phyloP scores from a whole-genome alignment of 2,888 invertebrate species.

The Stenotaenia linearis region DNA sequence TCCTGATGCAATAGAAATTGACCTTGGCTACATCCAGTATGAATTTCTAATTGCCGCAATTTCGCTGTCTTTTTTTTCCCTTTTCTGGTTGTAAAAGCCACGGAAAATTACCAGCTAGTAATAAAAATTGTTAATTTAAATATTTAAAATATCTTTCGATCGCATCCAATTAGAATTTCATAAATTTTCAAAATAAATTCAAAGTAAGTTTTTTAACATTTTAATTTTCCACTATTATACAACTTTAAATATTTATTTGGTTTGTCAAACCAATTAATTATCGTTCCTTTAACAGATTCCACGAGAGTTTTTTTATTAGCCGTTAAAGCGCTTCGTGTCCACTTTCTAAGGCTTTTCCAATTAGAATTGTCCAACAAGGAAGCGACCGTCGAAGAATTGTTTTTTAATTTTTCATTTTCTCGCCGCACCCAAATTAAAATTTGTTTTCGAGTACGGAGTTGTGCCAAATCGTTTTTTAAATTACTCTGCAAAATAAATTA shows the following conservation, averaged over 20 bases:
- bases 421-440: not conserved
- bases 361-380: not conserved
- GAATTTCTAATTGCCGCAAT: not conserved
- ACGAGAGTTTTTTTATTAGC: not conserved
- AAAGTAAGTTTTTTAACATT: not conserved
- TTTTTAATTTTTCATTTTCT: not conserved
- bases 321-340: not conserved
- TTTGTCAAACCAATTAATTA: not conserved
- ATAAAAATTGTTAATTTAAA: no score
- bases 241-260: not conserved
- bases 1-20: not conserved
- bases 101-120: no score
- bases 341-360: not conserved
- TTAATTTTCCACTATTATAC: not conserved
- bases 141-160: no score
- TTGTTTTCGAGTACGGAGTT: not conserved
- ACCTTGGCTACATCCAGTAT: not conserved
- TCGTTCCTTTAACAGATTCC: not conserved
- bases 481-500: not conserved
- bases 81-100: no score
- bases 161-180: no score
- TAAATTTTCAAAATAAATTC: not conserved
- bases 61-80: not conserved
- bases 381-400: not conserved
- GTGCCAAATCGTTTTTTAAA: not conserved